Conservation (phyloP, 2,797 vertebrate species). For the Manis pentadactyla region DNA sequence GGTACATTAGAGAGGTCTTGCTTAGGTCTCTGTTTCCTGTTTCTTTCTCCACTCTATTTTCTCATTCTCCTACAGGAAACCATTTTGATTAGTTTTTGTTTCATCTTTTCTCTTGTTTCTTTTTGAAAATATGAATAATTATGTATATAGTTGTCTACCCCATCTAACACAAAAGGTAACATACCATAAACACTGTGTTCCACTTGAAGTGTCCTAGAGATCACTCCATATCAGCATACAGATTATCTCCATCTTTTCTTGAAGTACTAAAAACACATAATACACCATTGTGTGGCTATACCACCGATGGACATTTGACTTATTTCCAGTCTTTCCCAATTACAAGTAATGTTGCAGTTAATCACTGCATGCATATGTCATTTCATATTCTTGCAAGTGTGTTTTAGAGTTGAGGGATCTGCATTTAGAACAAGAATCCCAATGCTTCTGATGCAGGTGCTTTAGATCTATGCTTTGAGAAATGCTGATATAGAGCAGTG, state of each 20-base stretch:
- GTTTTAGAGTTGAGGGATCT: constrained; percentile 6
- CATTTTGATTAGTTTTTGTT: neutral
- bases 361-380: neutral
- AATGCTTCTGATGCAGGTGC: neutral
- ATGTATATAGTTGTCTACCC: neutral
- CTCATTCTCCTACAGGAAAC: neutral
- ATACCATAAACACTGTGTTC: neutral
- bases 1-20: neutral
- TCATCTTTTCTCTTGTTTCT: constrained; percentile 16
- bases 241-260: neutral
- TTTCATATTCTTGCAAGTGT: constrained; percentile 15
- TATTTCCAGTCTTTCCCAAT: constrained; percentile 12
- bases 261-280: neutral
- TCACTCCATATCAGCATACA: neutral
- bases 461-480: neutral
- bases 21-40: neutral
- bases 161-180: neutral
- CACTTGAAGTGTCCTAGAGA: neutral
- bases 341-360: neutral
- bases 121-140: constrained; percentile 15
- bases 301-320: neutral
- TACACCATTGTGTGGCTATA: neutral
- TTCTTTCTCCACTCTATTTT: neutral
- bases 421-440: neutral
- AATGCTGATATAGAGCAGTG: neutral